Evolutionary conservation across 2,888 invertebrate genomes (phyloP).

Genomic region (Orthonychiurus folsomi): DNA sequence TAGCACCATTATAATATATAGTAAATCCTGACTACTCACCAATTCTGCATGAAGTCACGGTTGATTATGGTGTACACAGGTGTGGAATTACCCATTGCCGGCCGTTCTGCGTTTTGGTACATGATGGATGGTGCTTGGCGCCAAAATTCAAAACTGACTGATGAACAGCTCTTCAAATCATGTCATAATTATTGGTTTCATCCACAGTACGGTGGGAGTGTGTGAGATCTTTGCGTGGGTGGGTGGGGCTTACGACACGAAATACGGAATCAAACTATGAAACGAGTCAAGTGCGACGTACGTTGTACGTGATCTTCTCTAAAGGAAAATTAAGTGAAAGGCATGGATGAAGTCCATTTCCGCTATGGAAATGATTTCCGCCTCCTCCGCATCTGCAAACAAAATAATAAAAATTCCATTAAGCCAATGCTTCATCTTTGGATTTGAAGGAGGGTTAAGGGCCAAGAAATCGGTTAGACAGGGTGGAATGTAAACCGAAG

Average conservation of each 20-base stretch:
- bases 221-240: no score
- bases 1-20: no score
- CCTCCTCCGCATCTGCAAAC: conserved; percentile 27
- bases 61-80: conserved; percentile 35
- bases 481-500: background rate
- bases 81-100: conserved; percentile 31
- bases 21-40: conserved; percentile 31
- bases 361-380: conserved; percentile 33
- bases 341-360: conserved; percentile 24
- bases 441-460: background rate
- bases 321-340: background rate
- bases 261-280: no score
- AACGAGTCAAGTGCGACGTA: no score
- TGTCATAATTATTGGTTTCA: no score
- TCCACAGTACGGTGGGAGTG: no score
- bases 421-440: no score
- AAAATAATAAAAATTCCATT: conserved; percentile 11
- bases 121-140: no score
- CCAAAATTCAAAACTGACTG: no score
- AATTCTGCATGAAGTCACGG: conserved; percentile 35
- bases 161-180: no score
- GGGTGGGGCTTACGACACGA: no score
- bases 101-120: conserved; percentile 17
- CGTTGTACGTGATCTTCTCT: no score
- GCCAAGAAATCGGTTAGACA: background rate